Percentiles rank a stretch among this genome's conserved stretches.
These are phyloP conservation scores for Anthopleura sola DNA, from an alignment of 64 coral and sea anemone genomes.

Conservation along the genomic window DNA sequence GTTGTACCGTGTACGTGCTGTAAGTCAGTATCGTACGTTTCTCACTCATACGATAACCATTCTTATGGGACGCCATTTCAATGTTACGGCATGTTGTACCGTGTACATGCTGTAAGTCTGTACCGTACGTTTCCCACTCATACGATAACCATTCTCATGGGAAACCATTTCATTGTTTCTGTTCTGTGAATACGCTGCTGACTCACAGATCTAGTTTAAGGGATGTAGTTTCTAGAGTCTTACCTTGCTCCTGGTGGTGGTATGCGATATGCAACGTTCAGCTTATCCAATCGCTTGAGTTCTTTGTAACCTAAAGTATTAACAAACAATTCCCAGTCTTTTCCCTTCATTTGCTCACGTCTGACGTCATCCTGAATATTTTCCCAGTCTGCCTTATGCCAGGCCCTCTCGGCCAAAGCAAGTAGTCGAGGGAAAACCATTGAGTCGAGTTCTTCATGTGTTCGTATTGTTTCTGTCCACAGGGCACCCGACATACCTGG, in stretches of 20 bases:
- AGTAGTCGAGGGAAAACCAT: conserved; percentile 56
- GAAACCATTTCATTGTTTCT: neutral
- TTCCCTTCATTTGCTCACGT: neutral
- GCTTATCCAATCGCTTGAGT: conserved; percentile 52
- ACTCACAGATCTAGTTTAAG: neutral
- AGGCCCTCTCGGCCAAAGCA: conserved; percentile 64
- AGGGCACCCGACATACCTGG: conserved; percentile 50
- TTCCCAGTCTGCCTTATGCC: conserved; percentile 77
- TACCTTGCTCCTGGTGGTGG: conserved; percentile 59
- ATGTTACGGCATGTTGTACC: no score
- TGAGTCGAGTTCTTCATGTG: conserved; percentile 32
- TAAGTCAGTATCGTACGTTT: no score
- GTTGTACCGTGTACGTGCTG: no score
- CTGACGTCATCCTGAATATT: neutral
- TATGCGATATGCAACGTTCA: conserved; percentile 40
- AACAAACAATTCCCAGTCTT: conserved; percentile 61
- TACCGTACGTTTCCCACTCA: no score
- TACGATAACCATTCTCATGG: no score
- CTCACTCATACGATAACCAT: no score
- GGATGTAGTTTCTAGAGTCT: neutral
- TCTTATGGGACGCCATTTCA: no score
- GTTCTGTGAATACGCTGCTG: neutral
- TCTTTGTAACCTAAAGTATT: conserved; percentile 63
- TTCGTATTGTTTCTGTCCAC: conserved; percentile 69
- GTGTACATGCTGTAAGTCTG: no score